Conservation (phyloP, 1,140 invertebrate genomes). For the Eueides isabella region DNA sequence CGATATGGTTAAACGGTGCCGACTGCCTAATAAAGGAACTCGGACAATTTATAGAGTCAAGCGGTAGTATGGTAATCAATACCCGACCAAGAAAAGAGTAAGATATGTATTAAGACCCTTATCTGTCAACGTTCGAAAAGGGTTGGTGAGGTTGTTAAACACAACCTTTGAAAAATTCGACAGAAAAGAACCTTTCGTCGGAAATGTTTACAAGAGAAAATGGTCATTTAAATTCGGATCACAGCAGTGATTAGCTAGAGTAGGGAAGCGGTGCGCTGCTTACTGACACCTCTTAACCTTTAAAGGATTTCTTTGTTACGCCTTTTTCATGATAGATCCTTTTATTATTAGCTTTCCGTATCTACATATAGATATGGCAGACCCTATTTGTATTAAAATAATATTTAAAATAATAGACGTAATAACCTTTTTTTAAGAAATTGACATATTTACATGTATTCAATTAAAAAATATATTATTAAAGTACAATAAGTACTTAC, state of each 20-base stretch:
- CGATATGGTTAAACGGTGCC: conserved; percentile 62
- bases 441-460: not conserved
- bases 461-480: not conserved
- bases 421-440: too few species aligned
- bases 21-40: conserved; percentile 58
- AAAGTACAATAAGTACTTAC: not conserved
- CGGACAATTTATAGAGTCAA: conserved; percentile 70
- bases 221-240: conserved; percentile 75
- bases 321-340: conserved; percentile 34
- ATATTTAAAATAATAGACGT: too few species aligned
- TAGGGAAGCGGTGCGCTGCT: conserved; percentile 30
- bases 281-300: conserved; percentile 41
- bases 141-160: conserved; percentile 54
- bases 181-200: conserved; percentile 50
- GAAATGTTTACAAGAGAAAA: conserved; percentile 62
- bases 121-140: conserved; percentile 67
- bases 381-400: too few species aligned
- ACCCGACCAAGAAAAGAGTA: conserved; percentile 58
- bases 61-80: conserved; percentile 65
- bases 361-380: too few species aligned
- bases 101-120: conserved; percentile 66
- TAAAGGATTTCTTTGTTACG: conserved; percentile 36
- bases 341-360: conserved; percentile 4
- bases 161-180: conserved; percentile 52
- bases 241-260: conserved; percentile 65